phyloP scores from a whole-genome alignment of 2,888 invertebrate genomes.

The Eupeodes luniger region DNA sequence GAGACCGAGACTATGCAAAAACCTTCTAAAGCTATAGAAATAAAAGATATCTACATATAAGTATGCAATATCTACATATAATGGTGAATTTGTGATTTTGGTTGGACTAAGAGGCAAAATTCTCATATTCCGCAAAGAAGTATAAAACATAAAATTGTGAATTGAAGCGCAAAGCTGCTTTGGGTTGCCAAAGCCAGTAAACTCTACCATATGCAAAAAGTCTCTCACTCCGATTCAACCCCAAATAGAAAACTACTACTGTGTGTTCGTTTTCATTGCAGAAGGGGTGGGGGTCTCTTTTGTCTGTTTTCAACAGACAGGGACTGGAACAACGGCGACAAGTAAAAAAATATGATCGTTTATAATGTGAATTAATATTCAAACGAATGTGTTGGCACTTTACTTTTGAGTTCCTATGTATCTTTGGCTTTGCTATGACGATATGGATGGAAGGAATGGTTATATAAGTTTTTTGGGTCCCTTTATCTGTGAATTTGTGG shows the following conservation, averaged over 20 bases:
- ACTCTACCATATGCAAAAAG: constrained; percentile 66
- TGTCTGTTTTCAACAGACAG: constrained; percentile 45
- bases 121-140: constrained; percentile 33
- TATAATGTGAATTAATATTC: constrained; percentile 70
- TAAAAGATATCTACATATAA: constrained; percentile 37
- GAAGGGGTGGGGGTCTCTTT: constrained; percentile 11
- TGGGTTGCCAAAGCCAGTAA: constrained; percentile 67
- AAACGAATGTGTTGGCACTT: constrained; percentile 72
- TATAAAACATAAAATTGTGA: constrained; percentile 65
- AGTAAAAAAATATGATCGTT: constrained; percentile 61
- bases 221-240: constrained; percentile 22
- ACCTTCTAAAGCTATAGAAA: constrained; percentile 39
- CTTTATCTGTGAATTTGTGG: constrained; percentile 46
- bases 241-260: background rate
- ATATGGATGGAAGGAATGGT: constrained; percentile 40
- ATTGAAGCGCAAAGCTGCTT: constrained; percentile 73
- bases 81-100: background rate
- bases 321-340: constrained; percentile 53
- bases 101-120: constrained; percentile 31
- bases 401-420: constrained; percentile 53
- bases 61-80: constrained; percentile 31
- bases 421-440: constrained; percentile 8
- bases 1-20: background rate
- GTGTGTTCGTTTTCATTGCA: constrained; percentile 18
- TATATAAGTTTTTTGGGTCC: constrained; percentile 52